These are phyloP conservation scores for Dasyurus viverrinus DNA, from an alignment of 2,113 vertebrate species.

Conservation along the genomic window DNA sequence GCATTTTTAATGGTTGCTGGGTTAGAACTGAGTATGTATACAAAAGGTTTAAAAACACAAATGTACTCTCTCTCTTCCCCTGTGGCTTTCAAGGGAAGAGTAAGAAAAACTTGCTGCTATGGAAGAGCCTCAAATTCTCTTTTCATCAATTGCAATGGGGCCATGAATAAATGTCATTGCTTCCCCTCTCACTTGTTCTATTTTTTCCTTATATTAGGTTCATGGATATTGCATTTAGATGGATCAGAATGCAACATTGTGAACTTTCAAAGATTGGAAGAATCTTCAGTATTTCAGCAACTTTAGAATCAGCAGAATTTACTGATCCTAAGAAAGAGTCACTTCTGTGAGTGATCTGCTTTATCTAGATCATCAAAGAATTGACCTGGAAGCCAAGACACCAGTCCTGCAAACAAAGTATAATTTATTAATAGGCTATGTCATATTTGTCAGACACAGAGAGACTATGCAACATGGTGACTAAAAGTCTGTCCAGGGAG, in stretches of 20 bases:
- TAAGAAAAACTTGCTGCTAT: background rate
- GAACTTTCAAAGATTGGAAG: background rate
- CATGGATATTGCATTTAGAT: background rate
- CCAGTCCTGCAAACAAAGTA: background rate
- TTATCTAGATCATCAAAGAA: background rate
- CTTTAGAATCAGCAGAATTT: background rate
- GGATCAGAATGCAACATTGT: background rate
- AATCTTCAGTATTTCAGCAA: background rate
- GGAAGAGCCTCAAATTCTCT: background rate
- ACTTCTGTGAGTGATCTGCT: background rate
- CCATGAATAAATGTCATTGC: background rate
- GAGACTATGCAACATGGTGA: background rate
- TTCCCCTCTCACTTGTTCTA: background rate
- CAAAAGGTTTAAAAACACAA: background rate
- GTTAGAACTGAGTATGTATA: background rate
- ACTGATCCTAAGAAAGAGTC: background rate
- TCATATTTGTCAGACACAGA: background rate
- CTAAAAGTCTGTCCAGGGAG: background rate
- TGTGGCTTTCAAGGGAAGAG: background rate
- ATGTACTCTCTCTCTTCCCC: background rate
- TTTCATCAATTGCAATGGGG: background rate
- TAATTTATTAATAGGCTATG: background rate
- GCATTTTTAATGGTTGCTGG: background rate
- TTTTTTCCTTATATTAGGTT: background rate
- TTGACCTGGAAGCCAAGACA: background rate